Percentiles rank a stretch among this genome's conserved stretches.
phyloP scores from a whole-genome alignment of 1,140 invertebrate genomes.

The Drosophila bifasciata region DNA sequence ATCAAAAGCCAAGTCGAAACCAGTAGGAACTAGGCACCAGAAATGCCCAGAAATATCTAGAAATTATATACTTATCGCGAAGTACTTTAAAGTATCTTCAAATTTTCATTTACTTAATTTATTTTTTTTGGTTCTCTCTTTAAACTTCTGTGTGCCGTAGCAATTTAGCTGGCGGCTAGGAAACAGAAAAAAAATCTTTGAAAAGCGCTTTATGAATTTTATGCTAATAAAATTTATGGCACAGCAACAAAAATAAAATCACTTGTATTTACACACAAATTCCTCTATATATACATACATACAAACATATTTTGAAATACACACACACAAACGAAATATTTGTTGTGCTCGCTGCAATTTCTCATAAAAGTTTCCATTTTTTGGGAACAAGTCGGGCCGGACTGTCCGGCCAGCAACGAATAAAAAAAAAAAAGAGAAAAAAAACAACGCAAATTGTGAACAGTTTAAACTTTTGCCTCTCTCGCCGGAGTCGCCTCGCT shows the following conservation, averaged over 20 bases:
- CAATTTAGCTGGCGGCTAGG: slow-evolving; percentile 20
- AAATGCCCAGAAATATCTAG: too few relatives aligned
- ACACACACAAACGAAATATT: slow-evolving; percentile 43
- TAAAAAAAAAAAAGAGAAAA: not conserved
- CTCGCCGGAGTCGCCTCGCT: not conserved
- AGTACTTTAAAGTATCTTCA: too few relatives aligned
- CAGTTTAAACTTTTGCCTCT: slow-evolving; percentile 51
- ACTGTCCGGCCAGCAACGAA: slow-evolving; percentile 6
- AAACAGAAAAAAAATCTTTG: slow-evolving; percentile 41
- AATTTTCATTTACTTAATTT: not conserved
- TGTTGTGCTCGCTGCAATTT: slow-evolving; percentile 59
- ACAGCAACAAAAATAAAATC: slow-evolving; percentile 12
- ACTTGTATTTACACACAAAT: slow-evolving; percentile 31
- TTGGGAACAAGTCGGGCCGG: not conserved
- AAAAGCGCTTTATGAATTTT: slow-evolving; percentile 60
- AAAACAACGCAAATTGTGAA: slow-evolving; percentile 40
- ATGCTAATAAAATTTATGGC: slow-evolving; percentile 65
- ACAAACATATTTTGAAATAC: slow-evolving; percentile 8
- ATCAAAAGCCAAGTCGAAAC: too few relatives aligned
- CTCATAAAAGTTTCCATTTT: slow-evolving; percentile 42
- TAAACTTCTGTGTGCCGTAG: not conserved
- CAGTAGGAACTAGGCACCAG: too few relatives aligned
- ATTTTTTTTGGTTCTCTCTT: slow-evolving; percentile 8
- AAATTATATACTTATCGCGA: too few relatives aligned
- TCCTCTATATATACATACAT: not conserved